Percentiles rank a stretch among this genome's conserved stretches.
Conservation (phyloP, 2,113 vertebrate species). For the Crocuta crocuta region DNA sequence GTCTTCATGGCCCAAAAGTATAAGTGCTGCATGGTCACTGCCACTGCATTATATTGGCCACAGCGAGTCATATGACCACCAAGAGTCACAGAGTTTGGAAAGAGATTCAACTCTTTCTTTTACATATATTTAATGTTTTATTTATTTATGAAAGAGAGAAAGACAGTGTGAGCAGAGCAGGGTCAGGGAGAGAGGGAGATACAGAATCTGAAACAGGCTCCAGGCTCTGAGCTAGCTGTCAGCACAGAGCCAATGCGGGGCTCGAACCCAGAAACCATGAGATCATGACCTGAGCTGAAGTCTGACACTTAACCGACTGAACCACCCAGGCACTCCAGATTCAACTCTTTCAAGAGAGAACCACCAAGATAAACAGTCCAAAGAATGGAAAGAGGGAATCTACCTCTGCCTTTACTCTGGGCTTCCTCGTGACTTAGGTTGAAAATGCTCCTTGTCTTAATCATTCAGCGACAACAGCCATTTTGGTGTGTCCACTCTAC, state of each 20-base stretch:
- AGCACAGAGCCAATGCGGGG: no score
- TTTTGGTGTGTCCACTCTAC: not conserved
- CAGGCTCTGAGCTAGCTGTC: no score
- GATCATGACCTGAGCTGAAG: no score
- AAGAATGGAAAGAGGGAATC: not conserved
- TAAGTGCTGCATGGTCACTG: not conserved
- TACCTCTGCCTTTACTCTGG: not conserved
- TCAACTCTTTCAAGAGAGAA: not conserved
- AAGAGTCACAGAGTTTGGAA: not conserved
- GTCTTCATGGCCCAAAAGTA: not conserved
- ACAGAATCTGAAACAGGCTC: no score
- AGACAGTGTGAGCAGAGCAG: no score
- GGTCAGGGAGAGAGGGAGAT: no score
- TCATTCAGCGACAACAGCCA: not conserved
- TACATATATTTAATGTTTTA: no score
- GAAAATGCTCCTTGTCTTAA: not conserved
- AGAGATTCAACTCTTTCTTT: not conserved
- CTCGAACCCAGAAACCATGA: no score
- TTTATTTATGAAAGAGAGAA: no score
- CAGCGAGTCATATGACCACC: not conserved
- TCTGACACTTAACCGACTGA: no score
- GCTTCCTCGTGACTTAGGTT: not conserved
- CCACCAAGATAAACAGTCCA: not conserved
- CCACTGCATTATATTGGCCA: not conserved
- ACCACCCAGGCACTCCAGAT: not conserved